Evolutionary conservation across 2,113 vertebrate genomes (phyloP), one percentile per base, ranked within the genome.

Genomic region (Cyrtonyx montezumae): DNA sequence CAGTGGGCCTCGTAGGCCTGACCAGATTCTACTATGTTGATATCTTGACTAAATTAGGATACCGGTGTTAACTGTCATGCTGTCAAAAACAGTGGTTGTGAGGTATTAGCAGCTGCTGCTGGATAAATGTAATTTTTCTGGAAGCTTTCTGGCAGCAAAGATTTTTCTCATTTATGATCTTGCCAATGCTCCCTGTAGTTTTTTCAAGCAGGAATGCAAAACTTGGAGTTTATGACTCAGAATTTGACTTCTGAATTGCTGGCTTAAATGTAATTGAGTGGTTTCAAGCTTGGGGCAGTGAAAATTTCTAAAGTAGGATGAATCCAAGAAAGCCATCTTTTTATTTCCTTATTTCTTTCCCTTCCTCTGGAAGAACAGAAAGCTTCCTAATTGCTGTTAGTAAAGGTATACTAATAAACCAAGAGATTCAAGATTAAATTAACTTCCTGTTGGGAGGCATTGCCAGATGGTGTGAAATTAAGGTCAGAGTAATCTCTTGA

Each of bases 171-270:
- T 45, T 78, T 85, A 17, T 32, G 45, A 16, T 85, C 45, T 93
- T 93, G 34, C 14, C 43, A 77, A 14, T 59, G 22, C 20, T 79
- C 8, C 14, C 18, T 69, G 37, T 58, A 43, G 68, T 30, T 87
- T 84, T 63, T 88, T 51, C 30, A 76, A 63, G 63, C 10, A 74
- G 58, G 45, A 92, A 71, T 79, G 37, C 30, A 37, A 45, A 85
- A 30, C 51, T 82, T 11, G 0, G 34, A 78, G 62, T 82, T 45
- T 66, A 19, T 48, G 51, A 66, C 62, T 85, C 51, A 85, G 84
- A 85, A 82, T 82, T 69, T 53, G 77, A 82, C 30, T 85, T 94
- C 51, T 48, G 61, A 69, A 40, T 95, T 53, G 53, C 66, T 75
- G 61, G 17, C 9, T 91, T 79, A 62, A 67, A 34, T 65, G 28